Percentiles rank a stretch among this genome's conserved stretches.
Evolutionary conservation across 1,140 invertebrate genomes (phyloP).

Genomic region (Drosophila repletoides): DNA sequence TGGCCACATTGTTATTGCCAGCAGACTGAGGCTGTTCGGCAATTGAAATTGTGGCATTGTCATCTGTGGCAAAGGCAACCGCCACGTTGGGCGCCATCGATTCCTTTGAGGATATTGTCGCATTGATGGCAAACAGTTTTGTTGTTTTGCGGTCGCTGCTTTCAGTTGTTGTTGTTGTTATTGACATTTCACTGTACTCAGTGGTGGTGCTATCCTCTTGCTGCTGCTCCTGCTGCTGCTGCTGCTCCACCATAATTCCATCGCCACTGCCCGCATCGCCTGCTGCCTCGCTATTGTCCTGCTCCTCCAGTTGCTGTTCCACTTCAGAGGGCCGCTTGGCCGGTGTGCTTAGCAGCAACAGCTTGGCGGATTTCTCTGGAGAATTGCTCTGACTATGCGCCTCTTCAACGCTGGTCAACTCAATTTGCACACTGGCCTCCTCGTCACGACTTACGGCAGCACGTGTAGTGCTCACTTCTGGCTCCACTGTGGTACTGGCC

Average conservation of each 20-base stretch:
- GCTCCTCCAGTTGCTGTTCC: conserved; percentile 57
- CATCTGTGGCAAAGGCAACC: conserved; percentile 49
- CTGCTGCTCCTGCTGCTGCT: background rate
- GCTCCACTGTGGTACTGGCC: background rate
- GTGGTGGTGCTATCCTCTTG: conserved; percentile 29
- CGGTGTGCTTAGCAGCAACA: conserved; percentile 68
- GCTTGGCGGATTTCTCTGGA: conserved; percentile 53
- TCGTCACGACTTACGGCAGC: conserved; percentile 50
- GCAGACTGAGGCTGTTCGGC: conserved; percentile 59
- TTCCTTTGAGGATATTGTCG: conserved; percentile 42
- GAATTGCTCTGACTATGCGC: conserved; percentile 33
- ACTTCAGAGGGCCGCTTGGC: conserved; percentile 52
- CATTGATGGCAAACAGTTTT: conserved; percentile 69
- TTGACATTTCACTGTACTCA: conserved; percentile 16
- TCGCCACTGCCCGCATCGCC: conserved; percentile 28
- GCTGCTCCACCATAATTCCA: conserved; percentile 14
- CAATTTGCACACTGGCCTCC: conserved; percentile 45
- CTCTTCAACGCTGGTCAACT: conserved; percentile 47
- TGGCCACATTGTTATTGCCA: conserved; percentile 59
- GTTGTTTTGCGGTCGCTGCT: conserved; percentile 33
- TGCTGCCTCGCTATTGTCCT: conserved; percentile 50
- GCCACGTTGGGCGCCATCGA: conserved; percentile 48
- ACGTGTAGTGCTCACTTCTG: conserved; percentile 29
- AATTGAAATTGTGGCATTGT: conserved; percentile 56
- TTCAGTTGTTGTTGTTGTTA: conserved; percentile 21